Base-by-base conservation (phyloP, 1,140 invertebrate genomes). In the Tribolium madens region DNA sequence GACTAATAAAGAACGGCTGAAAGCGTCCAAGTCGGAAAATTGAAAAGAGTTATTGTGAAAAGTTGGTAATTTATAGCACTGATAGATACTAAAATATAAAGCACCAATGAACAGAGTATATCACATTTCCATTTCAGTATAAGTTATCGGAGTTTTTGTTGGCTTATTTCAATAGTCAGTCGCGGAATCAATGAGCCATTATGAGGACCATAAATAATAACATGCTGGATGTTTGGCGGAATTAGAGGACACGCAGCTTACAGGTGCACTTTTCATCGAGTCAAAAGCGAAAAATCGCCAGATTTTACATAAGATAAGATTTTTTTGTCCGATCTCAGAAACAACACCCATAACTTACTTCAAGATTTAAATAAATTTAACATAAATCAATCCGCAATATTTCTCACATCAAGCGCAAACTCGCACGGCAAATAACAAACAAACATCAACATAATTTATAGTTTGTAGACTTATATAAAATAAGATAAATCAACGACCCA, bases 381-480 rank as follows among this genome's bases (percentile, higher is more conserved):
- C 76, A 78, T 76, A 76, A 78, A 78, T 78, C 76, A 78, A 78
- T 74, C 76, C 71, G 71, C 60, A 64, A 78, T 78, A 78, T 78
- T 78, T 78, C 72, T 78, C 76, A 69, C 76, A 78, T 78, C 76
- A 78, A 78, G 76, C 76, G 76, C 76, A 78, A 73, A 74, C 76
- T 78, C 57, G 76, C 71, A 52, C 71, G 26, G 52, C 57, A 64
- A 64, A 72, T 73, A 76, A 73, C 75, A 78, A 78, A 78, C 76
- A 78, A 78, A 78, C 76, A 78, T 78, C 76, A 78, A 78, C 72
- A 70, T 78, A 74, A 78, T 78, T 78, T 78, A 78, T 78, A 42
- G 76, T 72, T 52, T 70, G 76, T 73, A 78, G 76, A 74, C 73
- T 78, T 78, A 78, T 78, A 78, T 78, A 78, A 78, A 78, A 52